These are phyloP conservation scores for Leptopilina drosophilae DNA, from an alignment of 2,888 invertebrate species.

Conservation along the genomic window DNA sequence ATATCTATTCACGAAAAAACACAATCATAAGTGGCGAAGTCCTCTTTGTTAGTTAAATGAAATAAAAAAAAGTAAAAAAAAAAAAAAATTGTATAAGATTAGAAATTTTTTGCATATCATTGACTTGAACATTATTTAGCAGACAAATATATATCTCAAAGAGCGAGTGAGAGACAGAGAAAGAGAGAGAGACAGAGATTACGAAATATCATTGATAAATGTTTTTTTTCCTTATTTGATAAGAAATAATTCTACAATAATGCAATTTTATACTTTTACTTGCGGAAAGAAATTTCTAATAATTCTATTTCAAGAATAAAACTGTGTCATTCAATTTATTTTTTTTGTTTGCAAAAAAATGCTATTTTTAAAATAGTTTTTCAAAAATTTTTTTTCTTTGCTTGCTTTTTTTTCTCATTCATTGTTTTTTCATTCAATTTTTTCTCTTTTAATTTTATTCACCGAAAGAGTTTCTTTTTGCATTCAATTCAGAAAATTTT, in stretches of 20 bases:
- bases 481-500: too few species aligned
- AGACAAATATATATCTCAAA: too few species aligned
- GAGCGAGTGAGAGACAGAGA: too few species aligned
- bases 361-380: too few species aligned
- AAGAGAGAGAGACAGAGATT: neutral
- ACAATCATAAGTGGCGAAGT: neutral
- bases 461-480: too few species aligned
- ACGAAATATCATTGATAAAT: slow-evolving; percentile 2
- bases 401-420: too few species aligned
- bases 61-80: neutral
- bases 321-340: neutral
- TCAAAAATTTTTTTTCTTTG: too few species aligned
- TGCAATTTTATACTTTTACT: neutral
- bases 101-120: slow-evolving; percentile 18
- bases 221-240: neutral
- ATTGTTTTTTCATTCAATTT: too few species aligned
- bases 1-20: slow-evolving; percentile 2
- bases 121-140: neutral
- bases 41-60: neutral
- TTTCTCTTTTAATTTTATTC: too few species aligned
- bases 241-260: neutral
- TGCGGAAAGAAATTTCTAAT: neutral
- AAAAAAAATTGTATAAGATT: slow-evolving; percentile 13
- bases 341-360: neutral
- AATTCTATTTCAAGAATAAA: neutral